A percentile compares a stretch with the other conserved stretches of the same genome.
Evolutionary conservation across 2,888 invertebrate genomes (phyloP).

Genomic region (Idaea aversata): DNA sequence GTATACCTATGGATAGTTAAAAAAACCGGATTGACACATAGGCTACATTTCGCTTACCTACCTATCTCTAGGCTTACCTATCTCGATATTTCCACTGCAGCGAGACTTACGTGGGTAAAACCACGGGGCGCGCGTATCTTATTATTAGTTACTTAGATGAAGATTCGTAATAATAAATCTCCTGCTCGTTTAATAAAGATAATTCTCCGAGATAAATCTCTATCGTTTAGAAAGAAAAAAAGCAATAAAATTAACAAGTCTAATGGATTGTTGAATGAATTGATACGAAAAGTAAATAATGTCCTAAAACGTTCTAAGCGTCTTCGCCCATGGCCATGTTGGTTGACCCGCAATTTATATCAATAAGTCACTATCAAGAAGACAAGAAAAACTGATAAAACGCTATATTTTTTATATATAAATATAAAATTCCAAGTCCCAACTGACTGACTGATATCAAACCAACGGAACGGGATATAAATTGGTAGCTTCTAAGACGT

Average conservation of each 20-base stretch:
- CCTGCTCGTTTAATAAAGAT: neutral
- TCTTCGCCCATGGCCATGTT: neutral
- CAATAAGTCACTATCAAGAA: neutral
- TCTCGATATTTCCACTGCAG: too few species aligned
- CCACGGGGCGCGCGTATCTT: too few species aligned
- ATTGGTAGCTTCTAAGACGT: too few species aligned
- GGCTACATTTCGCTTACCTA: too few species aligned
- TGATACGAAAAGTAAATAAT: neutral
- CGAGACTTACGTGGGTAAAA: too few species aligned
- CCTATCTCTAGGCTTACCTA: too few species aligned
- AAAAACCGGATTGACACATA: too few species aligned
- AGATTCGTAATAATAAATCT: neutral
- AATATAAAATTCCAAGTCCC: too few species aligned
- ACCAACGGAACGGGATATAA: too few species aligned
- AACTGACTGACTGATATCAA: too few species aligned
- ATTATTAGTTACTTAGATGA: neutral
- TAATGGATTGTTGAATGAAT: neutral
- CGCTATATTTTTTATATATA: neutral
- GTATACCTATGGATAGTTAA: too few species aligned
- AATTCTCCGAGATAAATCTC: neutral
- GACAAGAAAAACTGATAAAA: neutral
- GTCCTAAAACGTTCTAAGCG: neutral
- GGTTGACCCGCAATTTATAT: neutral
- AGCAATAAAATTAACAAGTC: neutral
- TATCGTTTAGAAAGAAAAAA: neutral